Conservation (phyloP, 2,888 invertebrate genomes). For the Chirona hameri region DNA sequence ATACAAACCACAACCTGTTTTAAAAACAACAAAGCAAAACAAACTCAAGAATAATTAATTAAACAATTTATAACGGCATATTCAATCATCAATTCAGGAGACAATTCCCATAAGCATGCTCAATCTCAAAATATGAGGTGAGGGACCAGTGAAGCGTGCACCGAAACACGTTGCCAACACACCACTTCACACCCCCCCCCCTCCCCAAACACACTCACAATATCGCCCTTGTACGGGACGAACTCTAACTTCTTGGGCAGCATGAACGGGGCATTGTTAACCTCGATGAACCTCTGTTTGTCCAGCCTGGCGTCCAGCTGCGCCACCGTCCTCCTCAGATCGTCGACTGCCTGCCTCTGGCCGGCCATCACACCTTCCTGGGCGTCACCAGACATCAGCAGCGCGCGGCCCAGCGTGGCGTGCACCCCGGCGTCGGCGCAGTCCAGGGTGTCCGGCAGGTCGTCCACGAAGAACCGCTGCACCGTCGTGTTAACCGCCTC, state of each 20-base stretch:
- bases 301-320: constrained; percentile 78
- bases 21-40: too few relatives aligned
- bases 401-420: constrained; percentile 78
- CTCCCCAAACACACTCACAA: constrained; percentile 69
- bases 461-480: constrained; percentile 94
- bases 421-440: constrained; percentile 96
- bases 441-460: constrained; percentile 89
- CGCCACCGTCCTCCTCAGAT: constrained; percentile 64
- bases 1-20: too few relatives aligned
- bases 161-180: too few relatives aligned
- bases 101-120: too few relatives aligned
- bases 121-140: too few relatives aligned
- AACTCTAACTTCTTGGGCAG: constrained; percentile 84
- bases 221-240: constrained; percentile 69
- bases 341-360: constrained; percentile 58
- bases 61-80: too few relatives aligned
- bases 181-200: constrained; percentile 49
- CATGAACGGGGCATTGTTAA: constrained; percentile 81
- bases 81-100: too few relatives aligned
- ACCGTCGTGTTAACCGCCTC: constrained; percentile 95
- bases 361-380: constrained; percentile 68
- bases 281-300: constrained; percentile 84
- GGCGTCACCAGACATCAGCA: constrained; percentile 77
- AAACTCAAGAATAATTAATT: too few relatives aligned
- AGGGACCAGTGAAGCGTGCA: too few relatives aligned